These are phyloP conservation scores for Leuciscus waleckii DNA, from an alignment of 2,797 vertebrate genomes.

Conservation along the genomic window DNA sequence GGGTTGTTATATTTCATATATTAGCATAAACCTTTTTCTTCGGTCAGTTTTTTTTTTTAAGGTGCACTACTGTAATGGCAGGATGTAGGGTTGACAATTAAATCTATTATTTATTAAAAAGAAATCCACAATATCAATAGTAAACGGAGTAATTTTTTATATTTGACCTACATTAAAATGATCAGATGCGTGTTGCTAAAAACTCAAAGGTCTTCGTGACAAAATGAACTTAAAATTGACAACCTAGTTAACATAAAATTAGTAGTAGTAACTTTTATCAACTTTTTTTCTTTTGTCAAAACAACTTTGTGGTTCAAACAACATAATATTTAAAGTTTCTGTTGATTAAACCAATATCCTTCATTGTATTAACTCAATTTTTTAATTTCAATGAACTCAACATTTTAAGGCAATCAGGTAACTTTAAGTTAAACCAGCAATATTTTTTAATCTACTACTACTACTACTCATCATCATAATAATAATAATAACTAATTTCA, in stretches of 20 bases:
- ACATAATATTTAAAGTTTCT: too few relatives aligned
- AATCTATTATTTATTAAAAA: background rate
- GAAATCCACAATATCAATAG: background rate
- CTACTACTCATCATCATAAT: too few relatives aligned
- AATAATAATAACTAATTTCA: background rate
- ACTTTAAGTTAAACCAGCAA: too few relatives aligned
- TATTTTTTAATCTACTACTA: background rate
- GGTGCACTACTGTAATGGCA: background rate
- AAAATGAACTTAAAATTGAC: too few relatives aligned
- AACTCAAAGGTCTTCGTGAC: background rate
- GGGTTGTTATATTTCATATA: background rate
- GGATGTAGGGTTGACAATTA: background rate
- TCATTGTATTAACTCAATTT: too few relatives aligned
- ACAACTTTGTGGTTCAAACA: too few relatives aligned
- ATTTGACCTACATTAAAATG: background rate
- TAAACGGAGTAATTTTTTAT: background rate
- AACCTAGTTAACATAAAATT: too few relatives aligned
- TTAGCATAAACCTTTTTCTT: background rate
- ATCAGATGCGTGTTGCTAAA: background rate
- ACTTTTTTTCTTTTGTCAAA: too few relatives aligned
- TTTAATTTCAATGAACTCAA: too few relatives aligned
- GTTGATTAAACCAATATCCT: too few relatives aligned
- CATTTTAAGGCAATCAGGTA: too few relatives aligned
- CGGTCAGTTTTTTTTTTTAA: background rate
- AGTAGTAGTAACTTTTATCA: too few relatives aligned